Conservation (phyloP, 2,797 vertebrate species). For the Enoplosus armatus region DNA sequence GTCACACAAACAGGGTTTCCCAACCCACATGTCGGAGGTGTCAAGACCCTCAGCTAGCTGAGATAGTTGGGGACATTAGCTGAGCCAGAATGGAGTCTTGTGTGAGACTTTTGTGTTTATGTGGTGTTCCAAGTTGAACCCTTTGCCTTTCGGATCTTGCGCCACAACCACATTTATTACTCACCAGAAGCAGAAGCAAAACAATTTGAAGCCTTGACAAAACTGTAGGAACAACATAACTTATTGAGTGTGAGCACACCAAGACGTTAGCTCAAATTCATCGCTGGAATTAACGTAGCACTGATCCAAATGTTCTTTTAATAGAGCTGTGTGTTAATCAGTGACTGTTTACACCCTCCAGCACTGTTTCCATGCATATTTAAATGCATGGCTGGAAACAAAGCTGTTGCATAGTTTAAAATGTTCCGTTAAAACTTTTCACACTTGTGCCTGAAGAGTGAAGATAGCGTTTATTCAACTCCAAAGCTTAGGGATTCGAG, state of each 20-base stretch:
- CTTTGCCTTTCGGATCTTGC: not conserved
- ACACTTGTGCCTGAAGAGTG: not conserved
- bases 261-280: not conserved
- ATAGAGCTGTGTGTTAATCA: conserved; percentile 17
- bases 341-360: not conserved
- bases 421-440: conserved; percentile 30
- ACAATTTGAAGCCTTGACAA: conserved; percentile 13
- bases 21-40: conserved; percentile 56
- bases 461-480: not conserved
- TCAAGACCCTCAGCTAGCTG: conserved; percentile 35
- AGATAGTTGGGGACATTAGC: conserved; percentile 39
- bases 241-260: not conserved
- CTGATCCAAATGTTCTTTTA: conserved; percentile 21
- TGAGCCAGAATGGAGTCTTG: conserved; percentile 36
- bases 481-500: too few relatives aligned
- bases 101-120: not conserved
- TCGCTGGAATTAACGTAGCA: not conserved
- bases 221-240: conserved; percentile 1
- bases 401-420: conserved; percentile 16
- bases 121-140: not conserved
- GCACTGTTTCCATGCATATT: conserved; percentile 16
- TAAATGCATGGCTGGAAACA: conserved; percentile 27
- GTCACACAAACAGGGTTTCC: conserved; percentile 52
- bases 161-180: conserved; percentile 15
- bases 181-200: conserved; percentile 32